A percentile compares a stretch with the other conserved stretches of the same genome.
These are phyloP conservation scores for Amphipyra berbera DNA, from an alignment of 2,888 invertebrate genomes.

Conservation along the genomic window DNA sequence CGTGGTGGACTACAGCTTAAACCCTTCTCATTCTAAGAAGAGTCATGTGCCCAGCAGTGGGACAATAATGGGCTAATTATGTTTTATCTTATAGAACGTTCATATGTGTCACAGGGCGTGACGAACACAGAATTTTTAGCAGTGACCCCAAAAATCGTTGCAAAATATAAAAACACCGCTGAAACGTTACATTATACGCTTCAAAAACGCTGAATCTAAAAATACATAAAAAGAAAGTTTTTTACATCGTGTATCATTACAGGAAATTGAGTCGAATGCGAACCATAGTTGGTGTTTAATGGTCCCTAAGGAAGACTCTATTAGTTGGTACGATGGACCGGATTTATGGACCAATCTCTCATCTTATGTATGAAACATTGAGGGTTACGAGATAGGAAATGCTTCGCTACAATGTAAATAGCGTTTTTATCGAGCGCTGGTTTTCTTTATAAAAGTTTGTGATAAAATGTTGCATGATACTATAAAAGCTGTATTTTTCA, in stretches of 20 bases:
- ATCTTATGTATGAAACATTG: conserved; percentile 65
- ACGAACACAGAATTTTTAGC: too few species aligned
- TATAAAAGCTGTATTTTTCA: not conserved
- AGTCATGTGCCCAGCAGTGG: too few species aligned
- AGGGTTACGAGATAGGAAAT: conserved; percentile 50
- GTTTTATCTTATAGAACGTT: too few species aligned
- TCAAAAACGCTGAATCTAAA: conserved; percentile 22
- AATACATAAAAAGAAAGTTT: conserved; percentile 34
- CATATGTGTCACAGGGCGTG: too few species aligned
- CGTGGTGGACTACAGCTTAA: too few species aligned
- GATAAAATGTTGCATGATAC: conserved; percentile 32
- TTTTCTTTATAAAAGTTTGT: conserved; percentile 17
- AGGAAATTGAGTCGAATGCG: conserved; percentile 48
- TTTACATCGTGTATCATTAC: conserved; percentile 44
- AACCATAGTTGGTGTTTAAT: conserved; percentile 73
- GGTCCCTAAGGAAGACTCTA: conserved; percentile 75
- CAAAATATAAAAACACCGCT: not conserved
- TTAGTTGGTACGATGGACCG: conserved; percentile 74
- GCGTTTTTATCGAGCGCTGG: conserved; percentile 36
- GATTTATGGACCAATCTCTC: conserved; percentile 77
- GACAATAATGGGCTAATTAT: too few species aligned
- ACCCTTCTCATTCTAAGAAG: too few species aligned
- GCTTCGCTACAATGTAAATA: conserved; percentile 47
- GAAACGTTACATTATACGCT: not conserved
- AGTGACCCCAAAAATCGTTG: too few species aligned